Percentiles rank a stretch among this genome's conserved stretches.
Evolutionary conservation across 2,888 invertebrate genomes (phyloP).

Genomic region (Drosophila anomalata): DNA sequence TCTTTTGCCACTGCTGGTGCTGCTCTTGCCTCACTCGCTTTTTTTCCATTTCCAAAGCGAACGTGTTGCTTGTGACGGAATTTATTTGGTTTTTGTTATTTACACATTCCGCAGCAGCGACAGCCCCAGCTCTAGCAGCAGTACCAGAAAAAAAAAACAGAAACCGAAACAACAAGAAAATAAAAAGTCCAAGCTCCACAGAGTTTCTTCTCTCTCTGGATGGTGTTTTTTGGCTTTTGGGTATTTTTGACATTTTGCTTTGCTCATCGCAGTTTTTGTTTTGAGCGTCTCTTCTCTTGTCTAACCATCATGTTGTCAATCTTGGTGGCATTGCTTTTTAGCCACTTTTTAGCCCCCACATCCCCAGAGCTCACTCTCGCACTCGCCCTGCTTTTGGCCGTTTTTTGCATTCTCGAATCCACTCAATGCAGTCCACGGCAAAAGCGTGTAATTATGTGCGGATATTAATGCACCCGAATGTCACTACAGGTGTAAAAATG

Average conservation of each 20-base stretch:
- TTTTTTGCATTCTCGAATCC: slow-evolving; percentile 20
- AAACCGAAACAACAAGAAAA: slow-evolving; percentile 18
- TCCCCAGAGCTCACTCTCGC: slow-evolving; percentile 49
- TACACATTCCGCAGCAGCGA: slow-evolving; percentile 67
- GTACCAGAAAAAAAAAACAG: not conserved
- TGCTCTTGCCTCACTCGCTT: slow-evolving; percentile 47
- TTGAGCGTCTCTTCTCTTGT: slow-evolving; percentile 69
- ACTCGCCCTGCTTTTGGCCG: slow-evolving; percentile 49
- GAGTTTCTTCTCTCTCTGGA: slow-evolving; percentile 53
- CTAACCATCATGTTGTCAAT: slow-evolving; percentile 81
- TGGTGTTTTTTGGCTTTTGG: slow-evolving; percentile 59
- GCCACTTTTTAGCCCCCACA: slow-evolving; percentile 42
- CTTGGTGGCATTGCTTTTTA: slow-evolving; percentile 76
- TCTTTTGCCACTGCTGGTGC: slow-evolving; percentile 47
- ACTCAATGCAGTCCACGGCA: slow-evolving; percentile 23
- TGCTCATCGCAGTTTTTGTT: slow-evolving; percentile 73
- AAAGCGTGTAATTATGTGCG: slow-evolving; percentile 33
- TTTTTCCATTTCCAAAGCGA: slow-evolving; percentile 53
- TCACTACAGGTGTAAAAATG: slow-evolving; percentile 37
- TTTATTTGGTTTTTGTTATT: slow-evolving; percentile 81
- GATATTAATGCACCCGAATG: slow-evolving; percentile 30
- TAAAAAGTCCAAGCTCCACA: slow-evolving; percentile 29
- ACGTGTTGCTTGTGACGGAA: slow-evolving; percentile 77
- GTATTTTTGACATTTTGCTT: slow-evolving; percentile 81
- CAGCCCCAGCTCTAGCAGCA: slow-evolving; percentile 15